These are phyloP conservation scores for Notolepis coatsorum DNA, from an alignment of 2,797 vertebrate species.

Conservation along the genomic window DNA sequence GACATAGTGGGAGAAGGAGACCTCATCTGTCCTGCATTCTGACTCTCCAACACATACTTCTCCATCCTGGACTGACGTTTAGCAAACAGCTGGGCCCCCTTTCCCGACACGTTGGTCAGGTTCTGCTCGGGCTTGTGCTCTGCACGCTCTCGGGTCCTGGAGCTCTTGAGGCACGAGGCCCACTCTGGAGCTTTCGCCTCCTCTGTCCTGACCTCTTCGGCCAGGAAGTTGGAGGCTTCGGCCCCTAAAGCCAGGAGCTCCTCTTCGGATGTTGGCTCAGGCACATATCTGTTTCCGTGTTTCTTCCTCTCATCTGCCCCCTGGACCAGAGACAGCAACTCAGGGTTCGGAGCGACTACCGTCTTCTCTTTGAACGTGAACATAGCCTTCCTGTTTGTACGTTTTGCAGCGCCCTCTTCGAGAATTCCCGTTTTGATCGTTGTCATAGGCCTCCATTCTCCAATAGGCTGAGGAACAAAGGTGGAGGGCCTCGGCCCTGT, in stretches of 20 bases:
- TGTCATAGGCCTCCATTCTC: slow-evolving; percentile 54
- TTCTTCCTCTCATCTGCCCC: slow-evolving; percentile 90
- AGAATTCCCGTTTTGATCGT: slow-evolving; percentile 89
- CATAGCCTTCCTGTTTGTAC: slow-evolving; percentile 89
- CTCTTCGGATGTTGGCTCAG: slow-evolving; percentile 84
- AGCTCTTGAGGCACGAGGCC: slow-evolving; percentile 93
- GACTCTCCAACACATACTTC: slow-evolving; percentile 89
- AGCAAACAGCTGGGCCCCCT: slow-evolving; percentile 95
- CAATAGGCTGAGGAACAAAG: slow-evolving; percentile 66
- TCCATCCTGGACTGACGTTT: slow-evolving; percentile 97
- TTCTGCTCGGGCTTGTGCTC: slow-evolving; percentile 89
- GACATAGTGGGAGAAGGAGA: slow-evolving; percentile 96
- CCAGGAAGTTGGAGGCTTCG: slow-evolving; percentile 93
- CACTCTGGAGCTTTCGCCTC: slow-evolving; percentile 83
- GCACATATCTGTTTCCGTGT: slow-evolving; percentile 81
- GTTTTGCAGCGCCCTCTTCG: slow-evolving; percentile 83
- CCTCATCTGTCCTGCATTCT: slow-evolving; percentile 77
- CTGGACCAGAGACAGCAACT: slow-evolving; percentile 94
- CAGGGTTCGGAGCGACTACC: slow-evolving; percentile 92
- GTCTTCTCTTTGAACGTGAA: slow-evolving; percentile 98
- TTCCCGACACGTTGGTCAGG: slow-evolving; percentile 90
- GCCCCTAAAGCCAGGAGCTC: slow-evolving; percentile 94
- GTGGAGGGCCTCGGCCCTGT: slow-evolving; percentile 74
- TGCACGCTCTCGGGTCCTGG: slow-evolving; percentile 84
- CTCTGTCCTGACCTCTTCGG: slow-evolving; percentile 65